Evolutionary conservation across 2,888 invertebrate species (phyloP).

Genomic region (Drosophila villosipedis): DNA sequence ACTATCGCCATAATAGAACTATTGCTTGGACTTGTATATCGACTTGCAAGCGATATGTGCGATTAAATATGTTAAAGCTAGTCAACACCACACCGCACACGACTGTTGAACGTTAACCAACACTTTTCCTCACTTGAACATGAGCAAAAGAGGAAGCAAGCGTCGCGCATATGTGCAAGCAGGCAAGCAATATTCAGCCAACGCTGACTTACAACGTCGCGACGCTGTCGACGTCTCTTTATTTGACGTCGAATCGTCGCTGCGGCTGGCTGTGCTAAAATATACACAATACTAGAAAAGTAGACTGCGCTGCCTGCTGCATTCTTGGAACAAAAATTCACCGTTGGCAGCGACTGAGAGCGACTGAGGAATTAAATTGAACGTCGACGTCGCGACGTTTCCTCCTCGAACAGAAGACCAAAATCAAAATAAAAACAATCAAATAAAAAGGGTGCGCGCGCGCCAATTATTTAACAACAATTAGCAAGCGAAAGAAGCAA

Average conservation of each 20-base stretch:
- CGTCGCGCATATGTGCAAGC: slow-evolving; percentile 36
- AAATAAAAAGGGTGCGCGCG: slow-evolving; percentile 71
- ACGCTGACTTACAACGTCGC: slow-evolving; percentile 59
- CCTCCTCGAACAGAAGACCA: slow-evolving; percentile 74
- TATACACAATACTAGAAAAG: slow-evolving; percentile 62
- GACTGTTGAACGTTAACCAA: slow-evolving; percentile 20
- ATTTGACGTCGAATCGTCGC: slow-evolving; percentile 65
- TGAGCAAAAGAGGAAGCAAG: slow-evolving; percentile 64
- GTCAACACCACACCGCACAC: slow-evolving; percentile 21
- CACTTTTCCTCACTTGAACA: slow-evolving; percentile 41
- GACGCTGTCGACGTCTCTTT: slow-evolving; percentile 70
- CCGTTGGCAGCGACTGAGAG: slow-evolving; percentile 73
- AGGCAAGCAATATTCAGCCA: slow-evolving; percentile 55
- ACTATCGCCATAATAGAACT: not conserved
- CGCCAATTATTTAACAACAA: slow-evolving; percentile 81
- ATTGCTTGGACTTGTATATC: slow-evolving; percentile 12
- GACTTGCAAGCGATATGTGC: slow-evolving; percentile 1
- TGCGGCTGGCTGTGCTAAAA: slow-evolving; percentile 65
- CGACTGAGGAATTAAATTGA: slow-evolving; percentile 74
- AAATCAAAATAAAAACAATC: slow-evolving; percentile 79
- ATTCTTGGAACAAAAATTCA: slow-evolving; percentile 73
- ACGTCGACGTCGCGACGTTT: slow-evolving; percentile 78
- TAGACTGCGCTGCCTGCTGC: slow-evolving; percentile 64
- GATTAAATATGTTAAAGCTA: not conserved
- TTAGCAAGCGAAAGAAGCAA: slow-evolving; percentile 75